Conservation (phyloP, 2,113 vertebrate species). For the Pituophis catenifer region DNA sequence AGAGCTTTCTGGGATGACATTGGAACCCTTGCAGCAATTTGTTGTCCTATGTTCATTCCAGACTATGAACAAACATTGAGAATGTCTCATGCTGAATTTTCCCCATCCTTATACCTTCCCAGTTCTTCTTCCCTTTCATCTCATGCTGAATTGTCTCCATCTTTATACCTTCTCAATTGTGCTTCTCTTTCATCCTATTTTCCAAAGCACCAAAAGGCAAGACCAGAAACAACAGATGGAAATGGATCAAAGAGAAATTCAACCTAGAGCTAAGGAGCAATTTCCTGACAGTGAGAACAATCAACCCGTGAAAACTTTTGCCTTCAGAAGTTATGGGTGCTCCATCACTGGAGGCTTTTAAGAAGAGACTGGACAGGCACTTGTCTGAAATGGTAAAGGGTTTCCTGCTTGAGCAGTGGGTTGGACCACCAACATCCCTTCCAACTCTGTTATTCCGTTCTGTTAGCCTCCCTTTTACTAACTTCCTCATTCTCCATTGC, state of each 20-base stretch:
- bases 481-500: neutral
- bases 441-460: neutral
- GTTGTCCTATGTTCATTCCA: neutral
- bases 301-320: neutral
- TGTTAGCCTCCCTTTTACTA: neutral
- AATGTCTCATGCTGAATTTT: neutral
- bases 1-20: neutral
- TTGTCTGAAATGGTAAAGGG: neutral
- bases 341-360: neutral
- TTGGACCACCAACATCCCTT: neutral
- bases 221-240: neutral
- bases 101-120: neutral
- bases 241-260: neutral
- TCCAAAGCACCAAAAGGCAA: neutral
- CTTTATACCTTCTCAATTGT: neutral
- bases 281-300: neutral
- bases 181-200: neutral
- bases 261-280: neutral
- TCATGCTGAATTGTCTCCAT: neutral
- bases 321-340: neutral
- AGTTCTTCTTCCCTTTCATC: neutral
- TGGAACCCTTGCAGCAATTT: neutral
- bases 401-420: neutral
- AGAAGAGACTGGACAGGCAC: neutral
- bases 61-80: neutral